phyloP scores from a whole-genome alignment of 2,113 vertebrate species.

The Uropsilus gracilis region DNA sequence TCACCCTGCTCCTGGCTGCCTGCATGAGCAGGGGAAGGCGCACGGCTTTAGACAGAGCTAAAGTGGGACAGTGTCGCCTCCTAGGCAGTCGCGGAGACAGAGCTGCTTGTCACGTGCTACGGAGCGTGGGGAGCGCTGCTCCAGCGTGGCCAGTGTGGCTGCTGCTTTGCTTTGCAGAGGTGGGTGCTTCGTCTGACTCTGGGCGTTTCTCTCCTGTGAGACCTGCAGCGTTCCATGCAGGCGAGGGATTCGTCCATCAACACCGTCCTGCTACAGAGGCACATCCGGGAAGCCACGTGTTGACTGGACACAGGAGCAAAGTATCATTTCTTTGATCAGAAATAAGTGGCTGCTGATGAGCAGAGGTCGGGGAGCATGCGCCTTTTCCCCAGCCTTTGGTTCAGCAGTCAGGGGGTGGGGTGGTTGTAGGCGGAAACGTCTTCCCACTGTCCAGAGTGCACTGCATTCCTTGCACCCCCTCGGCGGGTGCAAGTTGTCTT shows the following conservation, averaged over 20 bases:
- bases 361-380: neutral
- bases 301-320: neutral
- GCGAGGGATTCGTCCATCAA: neutral
- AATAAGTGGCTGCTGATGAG: neutral
- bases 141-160: neutral
- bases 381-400: neutral
- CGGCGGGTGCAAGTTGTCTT: neutral
- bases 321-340: constrained; percentile 22
- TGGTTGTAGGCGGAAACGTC: neutral
- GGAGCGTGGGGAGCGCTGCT: too few species aligned
- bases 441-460: neutral
- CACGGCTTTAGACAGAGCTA: neutral
- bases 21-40: neutral
- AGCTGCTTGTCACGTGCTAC: too few species aligned
- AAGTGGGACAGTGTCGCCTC: neutral
- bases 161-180: neutral
- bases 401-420: neutral
- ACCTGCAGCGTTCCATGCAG: neutral
- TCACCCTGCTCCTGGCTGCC: neutral
- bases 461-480: neutral
- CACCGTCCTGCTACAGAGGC: neutral
- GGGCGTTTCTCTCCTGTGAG: neutral
- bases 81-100: neutral
- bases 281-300: neutral
- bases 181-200: neutral